phyloP scores from a whole-genome alignment of 2,888 invertebrate genomes.

The Acleris emargana region DNA sequence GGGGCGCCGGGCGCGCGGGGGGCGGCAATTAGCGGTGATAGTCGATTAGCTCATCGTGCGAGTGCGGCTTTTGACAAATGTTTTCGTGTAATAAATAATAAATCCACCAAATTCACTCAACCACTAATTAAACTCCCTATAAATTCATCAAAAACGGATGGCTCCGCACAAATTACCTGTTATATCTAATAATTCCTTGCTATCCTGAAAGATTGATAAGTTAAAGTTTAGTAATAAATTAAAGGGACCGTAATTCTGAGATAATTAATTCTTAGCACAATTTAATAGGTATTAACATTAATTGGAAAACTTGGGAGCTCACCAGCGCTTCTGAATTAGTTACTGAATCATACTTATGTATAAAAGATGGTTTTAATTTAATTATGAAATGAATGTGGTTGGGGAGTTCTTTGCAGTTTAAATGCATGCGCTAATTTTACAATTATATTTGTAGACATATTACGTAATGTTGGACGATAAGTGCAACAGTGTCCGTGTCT shows the following conservation, averaged over 20 bases:
- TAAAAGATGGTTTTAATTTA: constrained; percentile 36
- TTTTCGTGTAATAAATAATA: constrained; percentile 69
- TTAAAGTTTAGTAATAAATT: constrained; percentile 80
- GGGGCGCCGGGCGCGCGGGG: constrained; percentile 44
- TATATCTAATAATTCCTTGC: constrained; percentile 38
- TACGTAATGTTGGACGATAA: too few relatives aligned
- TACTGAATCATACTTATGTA: constrained; percentile 41
- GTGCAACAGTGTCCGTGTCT: too few relatives aligned
- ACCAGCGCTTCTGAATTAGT: constrained; percentile 42
- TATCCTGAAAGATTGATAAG: constrained; percentile 76
- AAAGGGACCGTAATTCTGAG: constrained; percentile 74
- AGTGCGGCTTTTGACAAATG: constrained; percentile 82
- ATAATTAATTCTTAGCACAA: constrained; percentile 81
- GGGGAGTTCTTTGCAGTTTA: not conserved
- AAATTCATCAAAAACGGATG: constrained; percentile 43
- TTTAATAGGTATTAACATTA: constrained; percentile 81
- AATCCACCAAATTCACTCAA: constrained; percentile 68
- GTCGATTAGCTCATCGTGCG: constrained; percentile 83
- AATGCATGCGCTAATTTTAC: not conserved
- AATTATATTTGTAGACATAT: not conserved
- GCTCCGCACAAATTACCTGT: constrained; percentile 9
- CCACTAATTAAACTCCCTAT: constrained; percentile 50
- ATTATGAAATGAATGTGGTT: constrained; percentile 23
- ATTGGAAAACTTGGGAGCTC: constrained; percentile 76
- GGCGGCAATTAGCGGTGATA: constrained; percentile 83